A percentile compares a stretch with the other conserved stretches of the same genome.
Evolutionary conservation across 2,113 vertebrate genomes (phyloP).

Genomic region (Mastomys coucha): DNA sequence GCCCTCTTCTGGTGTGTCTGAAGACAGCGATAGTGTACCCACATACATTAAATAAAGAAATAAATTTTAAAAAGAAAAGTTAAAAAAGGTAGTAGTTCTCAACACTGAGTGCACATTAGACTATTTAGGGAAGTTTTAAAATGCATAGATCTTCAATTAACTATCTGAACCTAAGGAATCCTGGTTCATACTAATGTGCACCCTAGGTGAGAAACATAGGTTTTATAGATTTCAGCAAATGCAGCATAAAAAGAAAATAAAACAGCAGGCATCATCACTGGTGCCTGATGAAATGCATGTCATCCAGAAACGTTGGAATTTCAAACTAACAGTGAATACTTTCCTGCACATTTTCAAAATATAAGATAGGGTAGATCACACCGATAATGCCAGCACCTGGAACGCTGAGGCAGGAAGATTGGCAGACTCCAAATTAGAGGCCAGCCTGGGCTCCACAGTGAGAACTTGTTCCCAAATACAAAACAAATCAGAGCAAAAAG

Average conservation of each 20-base stretch:
- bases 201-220: neutral
- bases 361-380: neutral
- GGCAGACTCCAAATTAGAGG: neutral
- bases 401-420: neutral
- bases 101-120: neutral
- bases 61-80: no score
- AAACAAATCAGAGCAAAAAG: neutral
- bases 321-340: constrained; percentile 31
- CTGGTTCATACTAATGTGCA: constrained; percentile 9
- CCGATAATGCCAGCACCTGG: neutral
- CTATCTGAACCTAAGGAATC: constrained; percentile 4
- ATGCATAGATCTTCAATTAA: neutral
- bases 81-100: neutral
- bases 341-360: neutral
- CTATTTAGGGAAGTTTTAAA: constrained; percentile 48
- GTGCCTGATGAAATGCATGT: constrained; percentile 24
- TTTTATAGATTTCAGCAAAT: constrained; percentile 43
- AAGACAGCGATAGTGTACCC: no score
- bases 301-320: constrained; percentile 8
- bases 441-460: neutral
- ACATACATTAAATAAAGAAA: no score
- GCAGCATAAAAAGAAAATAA: constrained; percentile 44
- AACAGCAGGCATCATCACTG: neutral
- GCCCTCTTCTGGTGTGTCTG: no score
- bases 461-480: neutral